Base-by-base conservation (phyloP, 2,888 invertebrate genomes). In the Octodonta nipae region DNA sequence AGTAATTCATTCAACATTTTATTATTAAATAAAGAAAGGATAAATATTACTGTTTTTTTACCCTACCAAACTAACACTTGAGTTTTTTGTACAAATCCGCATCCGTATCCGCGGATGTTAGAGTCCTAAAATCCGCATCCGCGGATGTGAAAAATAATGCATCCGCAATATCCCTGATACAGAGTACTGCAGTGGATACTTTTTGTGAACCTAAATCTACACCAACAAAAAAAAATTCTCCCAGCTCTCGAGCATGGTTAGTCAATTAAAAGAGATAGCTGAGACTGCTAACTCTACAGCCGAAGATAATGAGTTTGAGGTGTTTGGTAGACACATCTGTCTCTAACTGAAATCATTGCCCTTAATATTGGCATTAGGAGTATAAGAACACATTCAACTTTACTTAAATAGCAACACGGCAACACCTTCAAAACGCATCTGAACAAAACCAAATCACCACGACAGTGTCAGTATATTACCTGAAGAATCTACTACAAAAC, bases 241-340 rank as follows among this genome's bases (percentile, higher is more conserved):
- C 30, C 43, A 45, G 43, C 42, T 45, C 35, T 43, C 46, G 34
- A 45, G 37, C 38, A 46, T 45, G 43, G 43, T 44, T 37, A 33
- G 38, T 26, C 40, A 47, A 39, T 42, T 47, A 43, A 47, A 48
- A 42, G 42, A 45, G 27, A 46, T 46, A 43, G 32, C 43, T 36
- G 38, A 47, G 33, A 40, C 44, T 41, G 39, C 43, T 42, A 45
- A 46, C 38, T 41, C 43, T 30, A 41, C 36, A 42, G 44, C 43
- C 2, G 17, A 17, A 42, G 45, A 48, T 36, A 46, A 48, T 45
- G 44, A 48, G 45, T 45, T 44, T 36, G 46, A 45, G 29, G 36
- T 46, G 26, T 48, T 46, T 38, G 43, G 44, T 35, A 45, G 45
- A 44, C 43, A 48, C 44, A 43, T 44, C 35, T 41, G 39, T 41